Evolutionary conservation across 2,888 invertebrate species (phyloP).

Genomic region (Eretmocerus hayati): DNA sequence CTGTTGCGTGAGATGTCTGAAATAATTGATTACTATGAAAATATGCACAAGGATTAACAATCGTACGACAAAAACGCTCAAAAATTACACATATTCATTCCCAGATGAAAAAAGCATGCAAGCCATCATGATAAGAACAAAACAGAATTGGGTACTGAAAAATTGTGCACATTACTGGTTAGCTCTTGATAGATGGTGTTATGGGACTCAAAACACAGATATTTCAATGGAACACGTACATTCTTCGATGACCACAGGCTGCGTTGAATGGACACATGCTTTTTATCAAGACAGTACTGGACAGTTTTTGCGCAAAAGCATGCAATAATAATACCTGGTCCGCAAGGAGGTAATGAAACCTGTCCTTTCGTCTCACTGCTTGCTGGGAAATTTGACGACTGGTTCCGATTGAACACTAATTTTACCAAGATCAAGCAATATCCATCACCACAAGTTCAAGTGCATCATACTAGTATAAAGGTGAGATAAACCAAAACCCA

Average conservation of each 20-base stretch:
- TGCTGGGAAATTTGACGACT: slow-evolving; percentile 35
- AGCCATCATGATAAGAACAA: too few relatives aligned
- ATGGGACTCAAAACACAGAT: too few relatives aligned
- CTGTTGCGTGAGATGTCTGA: slow-evolving; percentile 49
- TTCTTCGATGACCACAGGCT: slow-evolving; percentile 15
- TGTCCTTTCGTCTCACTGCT: slow-evolving; percentile 37
- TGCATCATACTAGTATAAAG: too few relatives aligned
- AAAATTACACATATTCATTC: too few relatives aligned
- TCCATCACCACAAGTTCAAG: slow-evolving; percentile 12
- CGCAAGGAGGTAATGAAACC: slow-evolving; percentile 37
- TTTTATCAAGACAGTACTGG: slow-evolving; percentile 10
- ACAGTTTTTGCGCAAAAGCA: slow-evolving; percentile 2
- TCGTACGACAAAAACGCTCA: too few relatives aligned
- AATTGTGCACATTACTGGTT: too few relatives aligned
- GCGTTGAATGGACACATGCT: slow-evolving; percentile 9
- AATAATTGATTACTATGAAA: slow-evolving; percentile 8
- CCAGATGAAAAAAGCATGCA: too few relatives aligned
- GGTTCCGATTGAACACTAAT: slow-evolving; percentile 33
- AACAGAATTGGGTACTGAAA: too few relatives aligned
- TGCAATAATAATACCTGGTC: slow-evolving; percentile 34
- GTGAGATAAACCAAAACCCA: slow-evolving; percentile 10
- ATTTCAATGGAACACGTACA: slow-evolving; percentile 14
- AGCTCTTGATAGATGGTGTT: too few relatives aligned
- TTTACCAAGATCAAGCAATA: slow-evolving; percentile 24
- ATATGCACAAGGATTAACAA: background rate